These are phyloP conservation scores for Cairina moschata DNA, from an alignment of 2,113 vertebrate species.

Conservation along the genomic window DNA sequence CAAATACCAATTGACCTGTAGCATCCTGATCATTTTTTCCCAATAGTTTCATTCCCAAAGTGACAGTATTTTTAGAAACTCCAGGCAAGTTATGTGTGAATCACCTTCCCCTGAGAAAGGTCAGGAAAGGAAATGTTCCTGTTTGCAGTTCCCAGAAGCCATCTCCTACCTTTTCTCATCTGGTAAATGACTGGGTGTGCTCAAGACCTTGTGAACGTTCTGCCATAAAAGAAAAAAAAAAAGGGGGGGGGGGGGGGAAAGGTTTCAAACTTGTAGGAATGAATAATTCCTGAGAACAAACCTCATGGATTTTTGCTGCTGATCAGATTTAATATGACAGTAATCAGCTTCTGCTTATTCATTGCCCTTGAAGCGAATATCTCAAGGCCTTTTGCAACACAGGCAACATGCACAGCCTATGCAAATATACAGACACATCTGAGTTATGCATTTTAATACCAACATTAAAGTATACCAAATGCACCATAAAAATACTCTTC, in stretches of 20 bases:
- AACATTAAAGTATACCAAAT: background rate
- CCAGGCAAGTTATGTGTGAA: background rate
- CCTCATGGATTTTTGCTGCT: conserved; percentile 1
- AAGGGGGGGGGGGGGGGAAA: too few species aligned
- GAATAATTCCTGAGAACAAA: conserved; percentile 40
- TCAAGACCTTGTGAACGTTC: conserved; percentile 89
- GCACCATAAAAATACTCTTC: background rate
- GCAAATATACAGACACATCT: conserved; percentile 7
- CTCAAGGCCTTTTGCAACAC: conserved; percentile 18
- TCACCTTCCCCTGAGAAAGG: background rate
- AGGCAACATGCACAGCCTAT: background rate
- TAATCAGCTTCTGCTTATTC: conserved; percentile 52
- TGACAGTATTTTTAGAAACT: background rate
- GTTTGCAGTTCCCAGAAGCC: background rate
- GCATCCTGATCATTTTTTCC: background rate
- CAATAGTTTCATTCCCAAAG: background rate
- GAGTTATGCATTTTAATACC: background rate
- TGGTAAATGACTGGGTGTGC: conserved; percentile 68
- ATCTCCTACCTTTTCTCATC: conserved; percentile 80
- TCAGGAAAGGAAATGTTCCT: background rate
- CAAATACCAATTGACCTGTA: background rate
- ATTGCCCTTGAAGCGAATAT: background rate
- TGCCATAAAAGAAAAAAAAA: conserved; percentile 29
- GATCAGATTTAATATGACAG: conserved; percentile 58
- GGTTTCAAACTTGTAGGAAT: background rate